Evolutionary conservation across 2,113 vertebrate species (phyloP), one percentile per base, ranked within the genome.

Genomic region (Gallinago paraguaiae): DNA sequence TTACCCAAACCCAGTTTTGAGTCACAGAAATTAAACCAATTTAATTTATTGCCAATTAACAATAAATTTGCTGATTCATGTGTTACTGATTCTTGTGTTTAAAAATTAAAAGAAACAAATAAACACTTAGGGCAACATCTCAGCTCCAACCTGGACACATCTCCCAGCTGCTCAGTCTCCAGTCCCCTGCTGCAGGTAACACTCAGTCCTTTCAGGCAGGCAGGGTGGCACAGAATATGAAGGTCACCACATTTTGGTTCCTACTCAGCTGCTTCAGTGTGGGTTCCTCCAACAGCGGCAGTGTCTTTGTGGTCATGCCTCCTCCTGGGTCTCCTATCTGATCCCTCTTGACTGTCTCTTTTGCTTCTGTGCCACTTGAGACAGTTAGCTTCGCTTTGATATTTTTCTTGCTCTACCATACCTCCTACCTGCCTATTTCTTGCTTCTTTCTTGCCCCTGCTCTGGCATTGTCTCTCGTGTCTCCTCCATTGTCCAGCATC

Each of bases 151-250:
- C 23, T 63, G 28, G 41, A 51, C 11, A 43, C 2, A 14, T 25
- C 8, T 79, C 13, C 11, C 18, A 2, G 1, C 7, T 65, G 72
- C 45, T 31, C 1, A 0, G 3, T 54, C 30, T 41, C 20, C 24
- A 13, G 39, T 17, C 5, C 5, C 17, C 39, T 2, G 3, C 20
- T 79, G 39, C 67, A 60, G 45, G 45, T 60, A 41, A 45, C 7
- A 11, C 23, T 61, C 13, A 4, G 15, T 61, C 23, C 27, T 13
- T 74, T 79, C 1, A 1, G 25, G 23, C 41, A 79, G n/a, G 4
- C 0, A 1, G 1, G 22, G 27, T 14, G 2, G 13, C 0, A 0
- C 35, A 43, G 41, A 35, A 69, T 23, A 22, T 50, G 15, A 11
- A 10, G 2, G 1, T 43, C 56, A 45, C 16, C 13, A 2, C 1